Conservation (phyloP, 2,888 invertebrate genomes). For the Plebejus melissa region DNA sequence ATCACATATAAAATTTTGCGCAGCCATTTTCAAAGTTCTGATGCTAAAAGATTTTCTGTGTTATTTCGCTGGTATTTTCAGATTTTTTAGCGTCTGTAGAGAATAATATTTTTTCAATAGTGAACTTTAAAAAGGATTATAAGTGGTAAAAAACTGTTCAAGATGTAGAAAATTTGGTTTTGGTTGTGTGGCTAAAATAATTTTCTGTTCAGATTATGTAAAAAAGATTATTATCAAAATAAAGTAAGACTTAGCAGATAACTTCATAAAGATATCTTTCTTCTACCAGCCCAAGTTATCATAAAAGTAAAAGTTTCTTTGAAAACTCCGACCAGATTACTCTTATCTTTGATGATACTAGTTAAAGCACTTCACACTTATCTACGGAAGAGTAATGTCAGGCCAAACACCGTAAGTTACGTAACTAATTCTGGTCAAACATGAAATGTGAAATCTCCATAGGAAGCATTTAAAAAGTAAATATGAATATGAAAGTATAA, state of each 20-base stretch:
- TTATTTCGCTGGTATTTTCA: neutral
- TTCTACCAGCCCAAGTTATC: neutral
- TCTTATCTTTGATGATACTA: constrained; percentile 11
- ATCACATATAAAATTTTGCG: constrained; percentile 6
- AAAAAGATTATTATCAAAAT: neutral
- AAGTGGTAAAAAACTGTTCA: neutral
- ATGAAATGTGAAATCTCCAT: constrained; percentile 8
- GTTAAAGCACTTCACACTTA: neutral
- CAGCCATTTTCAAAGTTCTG: neutral
- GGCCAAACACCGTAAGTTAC: neutral
- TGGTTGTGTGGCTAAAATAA: neutral
- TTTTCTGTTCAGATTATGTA: too few relatives aligned
- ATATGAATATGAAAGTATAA: constrained; percentile 20
- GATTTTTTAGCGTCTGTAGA: neutral
- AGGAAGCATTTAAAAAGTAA: neutral
- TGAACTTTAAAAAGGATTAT: neutral
- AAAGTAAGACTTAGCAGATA: neutral
- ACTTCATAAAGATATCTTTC: neutral
- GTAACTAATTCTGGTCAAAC: constrained; percentile 12
- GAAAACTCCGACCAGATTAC: constrained; percentile 15
- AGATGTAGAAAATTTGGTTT: neutral
- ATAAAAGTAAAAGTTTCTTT: constrained; percentile 20
- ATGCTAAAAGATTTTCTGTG: constrained; percentile 8
- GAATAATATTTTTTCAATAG: neutral
- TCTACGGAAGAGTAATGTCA: neutral